Conservation (phyloP, 2,888 invertebrate species). For the Cerastoderma edule region DNA sequence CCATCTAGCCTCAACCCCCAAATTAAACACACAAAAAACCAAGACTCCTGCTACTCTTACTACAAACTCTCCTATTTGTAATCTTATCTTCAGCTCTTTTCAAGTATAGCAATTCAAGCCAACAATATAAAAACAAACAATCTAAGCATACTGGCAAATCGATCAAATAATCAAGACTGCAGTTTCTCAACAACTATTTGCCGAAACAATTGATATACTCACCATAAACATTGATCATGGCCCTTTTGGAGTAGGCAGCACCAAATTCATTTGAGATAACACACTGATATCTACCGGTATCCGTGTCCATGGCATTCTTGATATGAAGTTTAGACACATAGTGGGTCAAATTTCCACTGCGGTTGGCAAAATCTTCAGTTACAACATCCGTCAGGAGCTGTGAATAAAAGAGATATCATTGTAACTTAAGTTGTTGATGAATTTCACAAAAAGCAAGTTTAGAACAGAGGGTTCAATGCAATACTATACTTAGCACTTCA, state of each 20-base stretch:
- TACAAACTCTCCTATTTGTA: too few species aligned
- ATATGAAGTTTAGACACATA: conserved; percentile 89
- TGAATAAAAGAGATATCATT: not conserved
- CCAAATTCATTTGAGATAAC: conserved; percentile 95
- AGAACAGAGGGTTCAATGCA: too few species aligned
- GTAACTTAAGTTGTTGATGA: too few species aligned
- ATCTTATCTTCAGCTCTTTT: too few species aligned
- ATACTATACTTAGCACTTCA: too few species aligned
- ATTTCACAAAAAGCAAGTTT: too few species aligned
- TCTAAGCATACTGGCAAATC: not conserved
- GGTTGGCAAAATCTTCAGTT: conserved; percentile 46
- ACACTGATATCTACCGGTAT: conserved; percentile 96
- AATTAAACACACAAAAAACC: too few species aligned
- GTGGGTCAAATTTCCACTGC: conserved; percentile 73
- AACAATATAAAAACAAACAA: too few species aligned
- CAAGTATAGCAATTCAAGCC: too few species aligned
- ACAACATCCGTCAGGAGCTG: conserved; percentile 65
- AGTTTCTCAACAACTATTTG: not conserved
- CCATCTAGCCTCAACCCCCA: too few species aligned
- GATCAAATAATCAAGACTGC: not conserved
- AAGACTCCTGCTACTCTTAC: too few species aligned
- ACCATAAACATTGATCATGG: conserved; percentile 93
- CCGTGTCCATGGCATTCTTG: conserved; percentile 90
- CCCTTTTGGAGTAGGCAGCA: conserved; percentile 93
- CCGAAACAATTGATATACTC: conserved; percentile 46